phyloP scores from a whole-genome alignment of 2,797 vertebrate species.

The Mastacembelus armatus region DNA sequence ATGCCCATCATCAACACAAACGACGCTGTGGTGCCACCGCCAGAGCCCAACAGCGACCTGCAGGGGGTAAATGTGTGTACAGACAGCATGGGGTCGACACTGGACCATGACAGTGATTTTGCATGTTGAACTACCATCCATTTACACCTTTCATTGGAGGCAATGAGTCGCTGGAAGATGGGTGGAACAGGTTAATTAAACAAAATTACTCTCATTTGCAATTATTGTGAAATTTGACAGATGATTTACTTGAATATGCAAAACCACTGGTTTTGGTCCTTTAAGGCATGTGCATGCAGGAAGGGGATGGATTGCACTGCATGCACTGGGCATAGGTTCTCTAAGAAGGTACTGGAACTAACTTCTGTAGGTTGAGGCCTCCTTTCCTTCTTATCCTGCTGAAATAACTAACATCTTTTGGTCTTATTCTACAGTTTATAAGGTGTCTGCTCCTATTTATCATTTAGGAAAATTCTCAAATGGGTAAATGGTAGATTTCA shows the following conservation, averaged over 20 bases:
- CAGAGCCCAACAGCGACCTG: conserved; percentile 96
- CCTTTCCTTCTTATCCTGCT: conserved; percentile 9
- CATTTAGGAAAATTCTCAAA: neutral
- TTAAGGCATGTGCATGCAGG: conserved; percentile 48
- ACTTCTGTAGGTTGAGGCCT: conserved; percentile 35
- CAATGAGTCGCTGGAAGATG: too few species aligned
- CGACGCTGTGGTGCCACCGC: conserved; percentile 96
- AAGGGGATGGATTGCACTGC: conserved; percentile 33
- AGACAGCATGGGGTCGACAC: conserved; percentile 69
- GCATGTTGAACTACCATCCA: neutral
- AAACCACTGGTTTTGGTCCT: neutral
- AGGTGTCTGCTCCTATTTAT: conserved; percentile 5
- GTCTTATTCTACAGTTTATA: too few species aligned
- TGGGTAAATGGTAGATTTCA: conserved; percentile 14
- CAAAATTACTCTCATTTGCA: too few species aligned
- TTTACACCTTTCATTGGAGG: neutral
- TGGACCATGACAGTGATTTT: conserved; percentile 65
- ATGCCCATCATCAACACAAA: conserved; percentile 99
- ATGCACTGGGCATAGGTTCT: conserved; percentile 22
- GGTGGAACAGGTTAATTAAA: too few species aligned
- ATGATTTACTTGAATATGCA: too few species aligned
- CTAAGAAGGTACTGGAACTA: conserved; percentile 26
- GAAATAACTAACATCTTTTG: conserved; percentile 20
- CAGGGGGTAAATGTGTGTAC: conserved; percentile 99
- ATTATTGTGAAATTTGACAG: too few species aligned